Evolutionary conservation across 2,113 vertebrate genomes (phyloP), one percentile per base, ranked within the genome.

Genomic region (Zootoca vivipara): DNA sequence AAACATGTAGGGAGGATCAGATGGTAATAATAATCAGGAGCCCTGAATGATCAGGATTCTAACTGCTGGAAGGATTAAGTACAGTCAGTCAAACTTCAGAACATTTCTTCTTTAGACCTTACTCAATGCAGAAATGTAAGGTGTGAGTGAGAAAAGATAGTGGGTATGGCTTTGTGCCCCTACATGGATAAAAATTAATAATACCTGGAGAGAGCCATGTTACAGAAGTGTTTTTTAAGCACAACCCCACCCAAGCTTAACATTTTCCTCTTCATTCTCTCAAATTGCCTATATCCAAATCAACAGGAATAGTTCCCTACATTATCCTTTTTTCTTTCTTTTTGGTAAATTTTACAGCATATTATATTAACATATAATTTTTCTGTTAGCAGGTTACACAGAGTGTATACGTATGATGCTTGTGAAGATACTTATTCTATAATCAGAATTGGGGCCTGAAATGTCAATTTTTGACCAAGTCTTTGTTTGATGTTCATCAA

Each of bases 401-500:
- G 40, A 52, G 15, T 89, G 91, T 86, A 0, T 16, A 62, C 40
- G 87, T 80, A 78, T 85, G 89, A 78, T 85, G 87, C 70, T 73
- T 35, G 0, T 3, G 8, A 5, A 83, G 24, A 73, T 13, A 56
- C 30, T 72, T 18, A 35, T 38, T 65, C 52, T 35, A 30, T 35
- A 33, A 24, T 64, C 30, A 62, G 64, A 67, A 6, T 65, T 40
- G 77, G 83, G 83, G 0, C 42, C 80, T 85, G 30, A 89, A 90
- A 86, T 92, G 64, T 12, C 5, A 89, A 38, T 91, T 92, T 93
- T 89, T 56, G 86, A 52, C 4, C 2, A 26, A 89, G 7, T 26
- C 15, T 91, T 94, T 94, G 38, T 58, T 78, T 82, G 87, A 73
- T 92, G 28, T 6, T 86, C 56, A 87, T 92, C 92, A 87, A 90